Percentiles rank a stretch among this genome's conserved stretches.
Evolutionary conservation across 1,140 invertebrate genomes (phyloP).

Genomic region (Plectus sambesii): DNA sequence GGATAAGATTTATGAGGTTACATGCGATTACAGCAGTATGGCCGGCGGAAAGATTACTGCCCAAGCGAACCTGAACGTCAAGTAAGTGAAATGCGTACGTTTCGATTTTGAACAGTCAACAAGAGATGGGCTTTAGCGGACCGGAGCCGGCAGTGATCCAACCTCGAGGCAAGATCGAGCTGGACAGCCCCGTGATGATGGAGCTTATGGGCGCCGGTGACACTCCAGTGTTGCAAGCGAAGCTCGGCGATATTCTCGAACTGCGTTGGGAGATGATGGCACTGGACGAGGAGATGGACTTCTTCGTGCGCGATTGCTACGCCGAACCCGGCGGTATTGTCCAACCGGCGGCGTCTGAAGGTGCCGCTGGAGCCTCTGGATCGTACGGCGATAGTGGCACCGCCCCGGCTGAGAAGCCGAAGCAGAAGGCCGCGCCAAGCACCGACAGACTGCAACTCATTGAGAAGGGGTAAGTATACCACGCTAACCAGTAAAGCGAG

Average conservation of each 20-base stretch:
- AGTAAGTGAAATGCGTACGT: conserved; percentile 13
- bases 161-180: conserved; percentile 44
- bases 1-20: conserved; percentile 44
- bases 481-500: not conserved
- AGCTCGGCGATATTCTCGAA: conserved; percentile 44
- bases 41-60: conserved; percentile 39
- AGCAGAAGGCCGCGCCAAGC: conserved; percentile 16
- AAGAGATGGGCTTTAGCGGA: conserved; percentile 24
- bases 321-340: conserved; percentile 39
- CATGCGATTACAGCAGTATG: conserved; percentile 37
- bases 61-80: conserved; percentile 43
- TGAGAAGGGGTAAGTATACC: conserved; percentile 29
- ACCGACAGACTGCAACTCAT: conserved; percentile 39
- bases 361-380: too few relatives aligned
- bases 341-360: too few relatives aligned
- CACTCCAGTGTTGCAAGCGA: conserved; percentile 32
- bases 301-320: conserved; percentile 41
- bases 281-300: conserved; percentile 45
- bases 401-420: too few relatives aligned
- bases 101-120: not conserved
- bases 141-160: conserved; percentile 43
- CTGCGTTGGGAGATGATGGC: conserved; percentile 46
- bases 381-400: too few relatives aligned
- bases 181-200: conserved; percentile 45
- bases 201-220: conserved; percentile 29